Percentiles rank a stretch among this genome's conserved stretches.
Conservation (phyloP, 2,797 vertebrate genomes). For the Synanceia verrucosa region DNA sequence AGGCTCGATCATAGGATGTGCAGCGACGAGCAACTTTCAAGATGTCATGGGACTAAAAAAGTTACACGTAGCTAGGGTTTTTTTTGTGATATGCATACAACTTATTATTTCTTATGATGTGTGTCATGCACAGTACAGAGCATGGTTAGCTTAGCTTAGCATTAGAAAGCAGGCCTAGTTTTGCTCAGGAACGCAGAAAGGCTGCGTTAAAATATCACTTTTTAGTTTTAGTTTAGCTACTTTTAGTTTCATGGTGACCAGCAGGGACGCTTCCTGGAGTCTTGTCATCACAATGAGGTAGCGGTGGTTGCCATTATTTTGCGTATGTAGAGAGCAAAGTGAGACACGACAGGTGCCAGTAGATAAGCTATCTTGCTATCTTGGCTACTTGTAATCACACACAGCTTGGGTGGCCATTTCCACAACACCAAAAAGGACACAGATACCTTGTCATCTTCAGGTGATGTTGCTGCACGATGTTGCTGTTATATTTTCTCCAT, state of each 20-base stretch:
- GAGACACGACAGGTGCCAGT: neutral
- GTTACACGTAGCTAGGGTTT: constrained; percentile 33
- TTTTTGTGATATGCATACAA: neutral
- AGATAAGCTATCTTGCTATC: neutral
- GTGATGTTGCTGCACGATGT: too few relatives aligned
- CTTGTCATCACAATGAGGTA: neutral
- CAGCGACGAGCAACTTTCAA: constrained; percentile 31
- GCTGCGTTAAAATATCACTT: neutral
- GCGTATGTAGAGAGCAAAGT: neutral
- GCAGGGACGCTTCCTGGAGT: neutral
- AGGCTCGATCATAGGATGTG: constrained; percentile 55
- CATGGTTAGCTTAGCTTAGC: neutral
- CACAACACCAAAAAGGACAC: too few relatives aligned
- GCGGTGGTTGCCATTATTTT: neutral
- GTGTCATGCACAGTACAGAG: neutral
- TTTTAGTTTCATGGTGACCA: neutral
- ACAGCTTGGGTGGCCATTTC: too few relatives aligned
- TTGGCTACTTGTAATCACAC: neutral
- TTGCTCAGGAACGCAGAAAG: neutral
- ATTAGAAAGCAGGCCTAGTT: neutral
- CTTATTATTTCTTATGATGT: too few relatives aligned
- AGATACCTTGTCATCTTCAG: too few relatives aligned
- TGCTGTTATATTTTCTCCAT: too few relatives aligned
- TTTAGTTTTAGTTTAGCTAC: neutral
- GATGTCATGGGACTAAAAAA: constrained; percentile 21